Evolutionary conservation across 1,140 invertebrate genomes (phyloP), one percentile per base, ranked within the genome.

Genomic region (Brachionus asplanchnoidis): DNA sequence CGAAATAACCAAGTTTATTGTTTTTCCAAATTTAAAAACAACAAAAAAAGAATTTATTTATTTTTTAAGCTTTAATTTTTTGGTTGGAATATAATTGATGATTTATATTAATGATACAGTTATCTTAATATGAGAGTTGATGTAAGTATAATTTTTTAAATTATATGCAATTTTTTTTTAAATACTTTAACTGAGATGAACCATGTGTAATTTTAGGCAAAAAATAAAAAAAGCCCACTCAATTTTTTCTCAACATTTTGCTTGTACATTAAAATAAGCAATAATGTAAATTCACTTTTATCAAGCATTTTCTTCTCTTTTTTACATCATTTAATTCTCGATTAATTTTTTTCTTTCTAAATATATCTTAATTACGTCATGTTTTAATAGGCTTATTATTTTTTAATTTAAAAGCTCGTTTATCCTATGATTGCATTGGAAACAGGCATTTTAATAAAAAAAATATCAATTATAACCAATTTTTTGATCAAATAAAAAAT

Each of bases 81-180:
- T 68, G 4, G 66, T 28, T 68, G 66, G 66, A 68, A 68, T 68
- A 68, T n/a, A 68, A 68, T 68, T 68, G 32, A 68, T 68, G 66
- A 60, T 68, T 68, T 68, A 68, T 68, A 68, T 68, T 68, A 68
- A 68, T 68, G 66, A 68, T 68, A 68, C 9, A 68, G 6, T 68
- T 68, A 68, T 68, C 66, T 32, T 68, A 68, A 68, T 68, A 68
- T 68, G 66, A 68, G 36, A 68, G 11, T 68, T 68, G 14, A 68
- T 68, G 66, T 68, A 28, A 68, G 66, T 68, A 68, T 26, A 36
- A 36, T 32, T 9, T 32, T 32, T 68, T 68, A 36, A 14, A 3
- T 26, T 26, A 4, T 65, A 23, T 65, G 23, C 56, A 65, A 23
- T 11, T 65, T 65, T 65, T 11, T 26, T 26, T 65, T 66, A 66